Evolutionary conservation across 2,113 vertebrate genomes (phyloP), one percentile per base, ranked within the genome.

Genomic region (Ranitomeya variabilis): DNA sequence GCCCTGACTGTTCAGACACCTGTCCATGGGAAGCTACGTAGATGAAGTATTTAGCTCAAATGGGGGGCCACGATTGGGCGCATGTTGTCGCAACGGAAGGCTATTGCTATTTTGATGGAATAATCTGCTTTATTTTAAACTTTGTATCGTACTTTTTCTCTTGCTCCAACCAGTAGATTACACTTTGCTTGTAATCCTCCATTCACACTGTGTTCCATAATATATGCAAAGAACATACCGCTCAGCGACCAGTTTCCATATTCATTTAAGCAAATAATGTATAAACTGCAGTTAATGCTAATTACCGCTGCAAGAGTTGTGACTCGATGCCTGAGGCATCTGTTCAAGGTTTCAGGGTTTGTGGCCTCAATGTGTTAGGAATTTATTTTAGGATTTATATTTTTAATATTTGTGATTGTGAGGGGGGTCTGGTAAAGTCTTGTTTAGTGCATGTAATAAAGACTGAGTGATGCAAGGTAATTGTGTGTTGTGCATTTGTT

Each of bases 301-400:
- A 74, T 74, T 19, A 74, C 71, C 71, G 51, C 71, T 74, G 69
- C 71, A 74, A 74, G 12, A 6, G 26, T 0, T 73, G 13, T 73
- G 69, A 73, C 21, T 55, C 26, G 8, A 55, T 19, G 69, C 51
- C 83, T 10, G 11, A 55, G 71, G 71, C 71, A 9, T 45, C 71
- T 74, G 31, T 74, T 74, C 31, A 74, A 74, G 71, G 71, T 45
- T 45, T 45, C 71, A 74, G 71, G 31, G 71, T 74, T 74, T 45
- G 71, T 45, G 71, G 71, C 71, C 71, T 45, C 71, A 51, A 45
- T 45, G 71, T 45, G 31, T 45, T 74, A 45, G 71, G 31, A 51
- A 19, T 74, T 74, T 45, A 74, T 16, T 74, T 31, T 7, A 73
- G 69, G 37, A 73, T 74, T 74, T 15, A 18, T 74, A 45, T 45